These are phyloP conservation scores for Brienomyrus longianalis DNA, from an alignment of 2,113 vertebrate species.

Conservation along the genomic window DNA sequence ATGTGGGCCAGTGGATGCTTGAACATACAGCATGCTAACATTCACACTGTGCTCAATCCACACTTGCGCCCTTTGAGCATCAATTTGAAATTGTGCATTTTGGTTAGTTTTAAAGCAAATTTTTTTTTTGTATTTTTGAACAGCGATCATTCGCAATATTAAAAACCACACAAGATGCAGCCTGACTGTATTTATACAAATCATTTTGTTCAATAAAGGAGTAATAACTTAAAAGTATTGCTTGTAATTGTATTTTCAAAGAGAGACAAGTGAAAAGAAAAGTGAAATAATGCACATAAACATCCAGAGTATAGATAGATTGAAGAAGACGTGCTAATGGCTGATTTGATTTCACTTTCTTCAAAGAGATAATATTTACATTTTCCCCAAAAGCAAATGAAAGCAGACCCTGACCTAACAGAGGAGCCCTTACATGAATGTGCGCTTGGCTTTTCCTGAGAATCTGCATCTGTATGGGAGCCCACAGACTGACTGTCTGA, in stretches of 20 bases:
- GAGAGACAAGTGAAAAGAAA: neutral
- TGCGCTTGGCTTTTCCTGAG: conserved; percentile 91
- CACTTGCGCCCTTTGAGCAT: neutral
- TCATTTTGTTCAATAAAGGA: neutral
- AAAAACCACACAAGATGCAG: neutral
- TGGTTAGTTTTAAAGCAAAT: neutral
- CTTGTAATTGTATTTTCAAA: neutral
- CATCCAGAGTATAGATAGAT: neutral
- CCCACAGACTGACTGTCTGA: conserved; percentile 92
- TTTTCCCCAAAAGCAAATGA: neutral
- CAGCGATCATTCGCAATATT: neutral
- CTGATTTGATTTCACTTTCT: neutral
- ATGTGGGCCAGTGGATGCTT: neutral
- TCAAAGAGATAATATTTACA: neutral
- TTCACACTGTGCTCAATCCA: neutral
- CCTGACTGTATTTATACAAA: neutral
- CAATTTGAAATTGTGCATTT: neutral
- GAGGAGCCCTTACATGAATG: conserved; percentile 63
- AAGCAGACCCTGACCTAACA: neutral
- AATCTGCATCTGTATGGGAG: conserved; percentile 91
- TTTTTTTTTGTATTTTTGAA: neutral
- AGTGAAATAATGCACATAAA: neutral
- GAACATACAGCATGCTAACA: neutral
- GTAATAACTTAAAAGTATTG: neutral
- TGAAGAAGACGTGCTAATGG: neutral